Conservation (phyloP, 2,888 invertebrate genomes). For the Nomada fucata region DNA sequence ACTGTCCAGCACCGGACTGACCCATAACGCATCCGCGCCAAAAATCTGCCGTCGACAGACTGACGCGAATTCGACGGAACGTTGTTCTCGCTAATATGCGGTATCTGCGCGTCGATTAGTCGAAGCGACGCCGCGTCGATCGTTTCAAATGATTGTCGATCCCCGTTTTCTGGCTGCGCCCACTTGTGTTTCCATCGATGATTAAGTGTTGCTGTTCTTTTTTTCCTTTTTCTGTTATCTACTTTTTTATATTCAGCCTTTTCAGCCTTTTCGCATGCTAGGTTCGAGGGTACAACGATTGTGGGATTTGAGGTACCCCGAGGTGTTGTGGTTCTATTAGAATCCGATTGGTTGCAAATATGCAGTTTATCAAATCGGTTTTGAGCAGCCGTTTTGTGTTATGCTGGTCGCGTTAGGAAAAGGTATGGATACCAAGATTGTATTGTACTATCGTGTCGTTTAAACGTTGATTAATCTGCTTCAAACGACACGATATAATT, state of each 20-base stretch:
- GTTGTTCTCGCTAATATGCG: constrained; percentile 51
- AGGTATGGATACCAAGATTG: no score
- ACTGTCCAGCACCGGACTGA: constrained; percentile 67
- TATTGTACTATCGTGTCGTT: no score
- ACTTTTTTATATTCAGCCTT: not conserved
- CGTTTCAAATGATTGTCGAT: constrained; percentile 56
- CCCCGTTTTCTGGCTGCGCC: constrained; percentile 37
- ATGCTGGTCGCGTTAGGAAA: no score
- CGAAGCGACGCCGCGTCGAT: constrained; percentile 39
- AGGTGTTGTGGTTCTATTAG: not conserved
- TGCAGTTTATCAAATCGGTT: no score
- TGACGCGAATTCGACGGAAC: constrained; percentile 56
- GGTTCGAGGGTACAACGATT: not conserved
- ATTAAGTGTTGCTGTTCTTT: not conserved
- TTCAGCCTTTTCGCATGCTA: not conserved
- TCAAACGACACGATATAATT: no score
- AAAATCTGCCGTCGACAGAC: constrained; percentile 71
- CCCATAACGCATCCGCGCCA: constrained; percentile 71
- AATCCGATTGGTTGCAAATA: no score
- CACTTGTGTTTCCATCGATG: not conserved
- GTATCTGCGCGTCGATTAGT: constrained; percentile 43
- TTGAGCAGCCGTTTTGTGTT: no score
- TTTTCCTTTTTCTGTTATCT: not conserved
- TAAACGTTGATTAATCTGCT: no score
- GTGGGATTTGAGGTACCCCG: not conserved